Percentiles rank a stretch among this genome's conserved stretches.
phyloP scores from a whole-genome alignment of 2,888 invertebrate species.

The Tinea trinotella region DNA sequence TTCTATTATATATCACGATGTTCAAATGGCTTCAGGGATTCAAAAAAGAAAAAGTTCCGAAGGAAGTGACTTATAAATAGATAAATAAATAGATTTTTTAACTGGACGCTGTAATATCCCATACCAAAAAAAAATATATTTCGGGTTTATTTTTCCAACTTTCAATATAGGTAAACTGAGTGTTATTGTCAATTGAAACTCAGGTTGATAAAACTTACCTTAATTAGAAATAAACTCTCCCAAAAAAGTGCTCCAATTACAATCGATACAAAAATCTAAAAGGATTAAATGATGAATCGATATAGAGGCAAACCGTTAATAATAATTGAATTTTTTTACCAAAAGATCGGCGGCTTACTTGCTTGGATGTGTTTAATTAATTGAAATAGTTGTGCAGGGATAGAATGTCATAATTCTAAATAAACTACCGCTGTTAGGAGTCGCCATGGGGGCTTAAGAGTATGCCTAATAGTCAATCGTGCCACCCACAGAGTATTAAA shows the following conservation, averaged over 20 bases:
- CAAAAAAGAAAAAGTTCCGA: no score
- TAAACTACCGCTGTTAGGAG: conserved; percentile 37
- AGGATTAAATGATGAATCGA: conserved; percentile 8
- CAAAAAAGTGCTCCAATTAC: neutral
- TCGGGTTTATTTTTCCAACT: no score
- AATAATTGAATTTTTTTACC: conserved; percentile 13
- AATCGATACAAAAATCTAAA: neutral
- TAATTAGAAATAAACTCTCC: no score
- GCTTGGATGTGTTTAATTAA: conserved; percentile 39
- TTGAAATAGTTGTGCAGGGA: conserved; percentile 48
- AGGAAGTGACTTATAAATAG: no score
- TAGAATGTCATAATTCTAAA: conserved; percentile 48
- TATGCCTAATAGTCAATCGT: neutral
- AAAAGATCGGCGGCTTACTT: conserved; percentile 6
- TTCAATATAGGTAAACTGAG: no score
- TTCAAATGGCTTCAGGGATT: no score
- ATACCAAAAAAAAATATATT: no score
- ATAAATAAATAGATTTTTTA: no score
- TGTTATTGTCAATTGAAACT: no score
- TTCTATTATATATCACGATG: no score
- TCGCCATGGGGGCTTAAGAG: conserved; percentile 28
- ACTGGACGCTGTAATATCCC: no score
- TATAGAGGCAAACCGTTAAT: conserved; percentile 4
- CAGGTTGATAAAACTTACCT: no score
- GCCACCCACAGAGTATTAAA: conserved; percentile 10